Base-by-base conservation (phyloP, 2,113 vertebrate species). In the Coptodon rendalli region DNA sequence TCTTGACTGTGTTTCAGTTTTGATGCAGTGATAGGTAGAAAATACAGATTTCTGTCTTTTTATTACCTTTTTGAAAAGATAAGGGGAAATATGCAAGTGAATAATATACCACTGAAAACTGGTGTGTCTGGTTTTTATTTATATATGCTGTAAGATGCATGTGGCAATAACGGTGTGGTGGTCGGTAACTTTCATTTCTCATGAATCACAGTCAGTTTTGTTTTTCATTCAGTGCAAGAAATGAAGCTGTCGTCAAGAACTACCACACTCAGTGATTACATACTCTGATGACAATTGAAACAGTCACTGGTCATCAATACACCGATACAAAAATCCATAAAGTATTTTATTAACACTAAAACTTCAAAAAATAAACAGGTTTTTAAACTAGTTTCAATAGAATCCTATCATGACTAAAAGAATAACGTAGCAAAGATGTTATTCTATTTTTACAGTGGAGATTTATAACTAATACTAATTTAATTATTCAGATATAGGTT, bases 11-110 rank as follows among this genome's bases (percentile, higher is more conserved):
- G 63, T 43, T n/a, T 22, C n/a, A 43, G 19, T 43, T 73, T 73
- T 6, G 38, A 27, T 45, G 66, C 0, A 5, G 11, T 9, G n/a
- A 68, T 68, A 38, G 63, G 0, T n/a, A n/a, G 31, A 6, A 71
- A 68, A 40, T 40, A 22, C 1, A 34, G 3, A 36, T n/a, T 66
- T 22, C 36, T 71, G 4, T 14, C 34, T 68, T 68, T 0, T 13
- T 68, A 14, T 40, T 38, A 40, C n/a, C 36, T 5, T 66, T 66
- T 0, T n/a, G 7, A 63, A 63, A 63, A 19, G 9, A 34, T 0
- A 11, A 61, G 29, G 8, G 43, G 4, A 11, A 63, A 34, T 3
- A 34, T 63, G 16, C 34, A 34, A 63, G 29, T 4, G 29, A 29
- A 2, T 22, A 22, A 22, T 22, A 22, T 22, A 22, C 22, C 22